These are phyloP conservation scores for Cylloceria caligata DNA, from an alignment of 2,888 invertebrate genomes.

Conservation along the genomic window DNA sequence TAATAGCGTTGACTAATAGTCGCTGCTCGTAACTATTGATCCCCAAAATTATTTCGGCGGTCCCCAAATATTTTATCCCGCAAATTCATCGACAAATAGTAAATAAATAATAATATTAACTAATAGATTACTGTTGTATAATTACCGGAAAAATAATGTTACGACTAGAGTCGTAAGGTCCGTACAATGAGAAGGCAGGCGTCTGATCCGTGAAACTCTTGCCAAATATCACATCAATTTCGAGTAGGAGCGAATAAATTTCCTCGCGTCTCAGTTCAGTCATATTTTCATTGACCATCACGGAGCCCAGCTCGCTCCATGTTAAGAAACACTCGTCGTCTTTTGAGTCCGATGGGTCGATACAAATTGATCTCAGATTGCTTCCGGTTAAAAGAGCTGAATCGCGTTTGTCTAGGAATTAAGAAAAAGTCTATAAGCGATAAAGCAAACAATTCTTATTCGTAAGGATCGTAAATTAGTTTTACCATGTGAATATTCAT, in stretches of 20 bases:
- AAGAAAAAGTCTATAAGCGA: constrained; percentile 39
- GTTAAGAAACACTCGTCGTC: constrained; percentile 77
- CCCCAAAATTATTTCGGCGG: too few species aligned
- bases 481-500: neutral
- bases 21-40: too few species aligned
- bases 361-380: constrained; percentile 80
- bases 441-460: neutral
- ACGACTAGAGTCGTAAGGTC: constrained; percentile 87
- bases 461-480: neutral
- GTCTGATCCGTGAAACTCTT: constrained; percentile 86
- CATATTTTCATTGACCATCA: constrained; percentile 87
- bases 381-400: constrained; percentile 58
- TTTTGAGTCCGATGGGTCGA: constrained; percentile 65
- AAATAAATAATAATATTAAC: constrained; percentile 21
- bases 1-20: too few species aligned
- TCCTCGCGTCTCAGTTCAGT: constrained; percentile 88
- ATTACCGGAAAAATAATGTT: constrained; percentile 88
- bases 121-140: too few species aligned
- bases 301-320: constrained; percentile 80
- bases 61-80: neutral
- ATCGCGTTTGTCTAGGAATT: constrained; percentile 28
- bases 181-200: constrained; percentile 90
- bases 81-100: constrained; percentile 39
- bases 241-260: constrained; percentile 89
- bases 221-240: constrained; percentile 90